Percentiles rank a stretch among this genome's conserved stretches.
These are phyloP conservation scores for Diorhabda sublineata DNA, from an alignment of 1,140 invertebrate species.

Conservation along the genomic window DNA sequence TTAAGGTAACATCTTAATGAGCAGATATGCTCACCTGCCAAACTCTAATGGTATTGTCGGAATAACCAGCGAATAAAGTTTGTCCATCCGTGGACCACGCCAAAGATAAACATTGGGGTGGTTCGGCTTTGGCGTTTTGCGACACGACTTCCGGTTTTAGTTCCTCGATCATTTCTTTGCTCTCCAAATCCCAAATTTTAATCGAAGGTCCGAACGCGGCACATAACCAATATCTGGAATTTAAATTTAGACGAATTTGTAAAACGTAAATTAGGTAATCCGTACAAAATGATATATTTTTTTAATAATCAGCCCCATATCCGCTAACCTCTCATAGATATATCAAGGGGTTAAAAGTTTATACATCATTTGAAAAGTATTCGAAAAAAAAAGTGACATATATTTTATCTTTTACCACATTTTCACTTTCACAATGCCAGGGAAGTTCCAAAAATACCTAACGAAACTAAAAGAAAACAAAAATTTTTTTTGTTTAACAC, in stretches of 20 bases:
- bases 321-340: constrained; percentile 46
- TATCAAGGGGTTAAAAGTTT: constrained; percentile 41
- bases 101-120: constrained; percentile 93
- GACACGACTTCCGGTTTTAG: constrained; percentile 89
- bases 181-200: constrained; percentile 99
- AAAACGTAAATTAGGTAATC: too few species aligned
- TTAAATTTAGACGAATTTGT: too few species aligned
- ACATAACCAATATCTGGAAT: constrained; percentile 92
- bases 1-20: constrained; percentile 30
- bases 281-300: neutral
- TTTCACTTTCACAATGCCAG: too few species aligned
- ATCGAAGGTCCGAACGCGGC: constrained; percentile 98
- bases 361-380: constrained; percentile 27
- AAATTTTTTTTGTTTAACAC: too few species aligned
- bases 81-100: constrained; percentile 99
- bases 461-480: too few species aligned
- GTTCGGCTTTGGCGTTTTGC: constrained; percentile 74
- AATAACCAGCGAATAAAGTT: constrained; percentile 98
- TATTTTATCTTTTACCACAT: too few species aligned
- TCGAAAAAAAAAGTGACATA: too few species aligned
- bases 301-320: constrained; percentile 48
- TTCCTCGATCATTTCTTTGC: constrained; percentile 99
- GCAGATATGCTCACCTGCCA: constrained; percentile 93
- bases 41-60: constrained; percentile 96
- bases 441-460: too few species aligned